phyloP scores from a whole-genome alignment of 2,113 vertebrate species.

The Elaphurus davidianus region DNA sequence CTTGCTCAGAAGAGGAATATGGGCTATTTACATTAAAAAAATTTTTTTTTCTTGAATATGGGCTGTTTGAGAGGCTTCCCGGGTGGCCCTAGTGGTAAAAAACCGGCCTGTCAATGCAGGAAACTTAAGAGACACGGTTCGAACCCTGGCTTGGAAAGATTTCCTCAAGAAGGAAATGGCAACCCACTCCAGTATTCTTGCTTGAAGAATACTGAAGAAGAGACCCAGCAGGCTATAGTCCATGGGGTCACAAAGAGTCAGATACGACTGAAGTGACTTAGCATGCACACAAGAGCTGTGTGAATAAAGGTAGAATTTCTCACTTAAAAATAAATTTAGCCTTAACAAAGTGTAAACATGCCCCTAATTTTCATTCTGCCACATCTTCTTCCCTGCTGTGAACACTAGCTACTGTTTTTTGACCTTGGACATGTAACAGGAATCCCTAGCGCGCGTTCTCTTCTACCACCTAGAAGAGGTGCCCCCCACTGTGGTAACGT shows the following conservation, averaged over 20 bases:
- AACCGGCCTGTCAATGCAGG: background rate
- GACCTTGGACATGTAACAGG: background rate
- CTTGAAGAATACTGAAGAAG: background rate
- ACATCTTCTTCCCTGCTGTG: background rate
- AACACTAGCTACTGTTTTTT: background rate
- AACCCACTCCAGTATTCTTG: background rate
- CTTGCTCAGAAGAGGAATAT: background rate
- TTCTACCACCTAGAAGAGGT: background rate
- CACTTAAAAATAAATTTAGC: constrained; percentile 5
- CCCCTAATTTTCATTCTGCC: constrained; percentile 2
- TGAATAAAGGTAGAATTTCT: background rate
- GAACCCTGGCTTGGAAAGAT: background rate
- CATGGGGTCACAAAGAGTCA: background rate
- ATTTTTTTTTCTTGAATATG: background rate
- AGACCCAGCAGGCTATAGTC: background rate
- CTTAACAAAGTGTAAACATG: constrained; percentile 9
- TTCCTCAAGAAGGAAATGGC: background rate
- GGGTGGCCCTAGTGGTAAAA: background rate
- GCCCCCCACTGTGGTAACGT: background rate
- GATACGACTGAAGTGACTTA: background rate
- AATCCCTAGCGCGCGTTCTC: background rate
- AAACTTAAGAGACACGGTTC: background rate
- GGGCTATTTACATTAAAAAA: background rate
- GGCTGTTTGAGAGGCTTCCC: background rate
- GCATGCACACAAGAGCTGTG: background rate